Evolutionary conservation across 1,140 invertebrate genomes (phyloP), one percentile per base, ranked within the genome.

Genomic region (Bombus pascuorum): DNA sequence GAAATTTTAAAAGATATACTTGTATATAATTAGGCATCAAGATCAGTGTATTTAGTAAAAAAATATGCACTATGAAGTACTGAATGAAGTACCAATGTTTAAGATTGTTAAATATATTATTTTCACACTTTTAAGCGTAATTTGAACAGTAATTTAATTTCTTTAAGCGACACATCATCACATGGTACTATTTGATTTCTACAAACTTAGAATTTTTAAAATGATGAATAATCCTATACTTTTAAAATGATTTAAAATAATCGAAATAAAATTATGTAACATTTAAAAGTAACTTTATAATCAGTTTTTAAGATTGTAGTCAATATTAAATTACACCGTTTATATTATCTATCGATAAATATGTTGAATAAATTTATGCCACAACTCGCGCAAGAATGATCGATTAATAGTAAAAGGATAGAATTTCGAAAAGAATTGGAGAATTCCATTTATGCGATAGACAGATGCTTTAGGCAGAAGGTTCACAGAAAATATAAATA

Each of bases 401-500:
- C 47, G 47, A 53, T 53, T 18, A 53, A 6, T 22, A 53, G 1
- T 28, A 83, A 32, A 39, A 32, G 9, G 18, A 18, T 66, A 6
- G 34, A 25, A 66, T 32, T 53, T 53, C 18, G 47, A 53, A 25
- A 9, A 57, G 68, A 76, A 53, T 42, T 9, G 9, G 25, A 68
- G 44, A 83, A 83, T 77, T 77, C 22, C 28, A 77, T 62, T 25
- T 53, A 77, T 83, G 34, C 9, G 32, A 44, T n/a, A 32, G 10
- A 39, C 72, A 83, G 72, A 66, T 34, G 42, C 65, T 70, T 42
- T 74, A 77, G 65, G 18, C 44, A 77, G 77, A 77, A 70, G 22
- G 47, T 77, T 77, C 74, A 44, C 62, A 44, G 74, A 68, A 70
- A 42, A 74, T 22, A 66, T 79, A 74, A 75, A 77, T 71, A 89